Conservation (phyloP, 2,797 vertebrate genomes). For the Phylloscopus collybita region DNA sequence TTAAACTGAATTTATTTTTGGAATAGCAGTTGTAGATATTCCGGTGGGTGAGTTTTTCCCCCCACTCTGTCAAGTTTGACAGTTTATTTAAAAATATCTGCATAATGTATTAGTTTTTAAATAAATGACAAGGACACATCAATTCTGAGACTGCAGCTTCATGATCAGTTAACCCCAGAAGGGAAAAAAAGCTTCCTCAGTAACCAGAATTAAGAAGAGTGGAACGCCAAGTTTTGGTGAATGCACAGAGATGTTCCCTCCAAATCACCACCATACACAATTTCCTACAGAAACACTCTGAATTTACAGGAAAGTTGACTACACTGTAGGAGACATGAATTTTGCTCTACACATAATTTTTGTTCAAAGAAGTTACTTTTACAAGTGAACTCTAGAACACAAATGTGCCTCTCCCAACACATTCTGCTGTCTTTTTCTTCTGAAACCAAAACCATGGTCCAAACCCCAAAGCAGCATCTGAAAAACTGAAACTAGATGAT, state of each 20-base stretch:
- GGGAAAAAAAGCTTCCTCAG: not conserved
- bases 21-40: not conserved
- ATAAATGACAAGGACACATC: not conserved
- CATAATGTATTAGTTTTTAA: not conserved
- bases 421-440: not conserved
- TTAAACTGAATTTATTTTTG: not conserved
- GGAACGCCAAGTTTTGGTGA: not conserved
- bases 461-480: not conserved
- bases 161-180: not conserved
- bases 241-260: not conserved
- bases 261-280: not conserved
- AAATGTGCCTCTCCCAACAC: not conserved
- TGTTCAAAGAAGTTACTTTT: not conserved
- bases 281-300: not conserved
- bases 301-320: not conserved
- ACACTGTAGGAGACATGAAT: not conserved
- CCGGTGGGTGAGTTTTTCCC: rapidly evolving
- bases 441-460: not conserved
- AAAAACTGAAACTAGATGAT: not conserved
- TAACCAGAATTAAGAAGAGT: not conserved
- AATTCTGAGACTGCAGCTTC: not conserved
- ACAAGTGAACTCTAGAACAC: not conserved
- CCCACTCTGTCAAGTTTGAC: not conserved
- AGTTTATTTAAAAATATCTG: not conserved
- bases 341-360: not conserved